These are phyloP conservation scores for Labia minor DNA, from an alignment of 2,888 invertebrate species.

Conservation along the genomic window DNA sequence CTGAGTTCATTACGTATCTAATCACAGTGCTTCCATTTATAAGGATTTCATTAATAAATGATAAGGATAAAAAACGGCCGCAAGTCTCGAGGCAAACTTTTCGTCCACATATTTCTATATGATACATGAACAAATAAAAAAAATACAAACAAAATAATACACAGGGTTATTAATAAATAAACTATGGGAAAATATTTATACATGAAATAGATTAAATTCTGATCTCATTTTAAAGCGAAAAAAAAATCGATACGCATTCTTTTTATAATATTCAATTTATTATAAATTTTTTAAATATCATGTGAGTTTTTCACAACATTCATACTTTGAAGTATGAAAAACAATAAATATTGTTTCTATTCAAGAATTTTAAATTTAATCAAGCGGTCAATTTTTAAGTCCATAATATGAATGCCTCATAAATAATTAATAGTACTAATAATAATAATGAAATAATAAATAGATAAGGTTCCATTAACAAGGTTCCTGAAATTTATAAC, in stretches of 20 bases:
- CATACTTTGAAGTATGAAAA: too few relatives aligned
- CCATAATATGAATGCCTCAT: not conserved
- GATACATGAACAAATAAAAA: not conserved
- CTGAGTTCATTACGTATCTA: not conserved
- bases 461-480: not conserved
- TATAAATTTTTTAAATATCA: too few relatives aligned
- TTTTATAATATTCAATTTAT: not conserved
- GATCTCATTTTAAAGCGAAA: slow-evolving; percentile 1
- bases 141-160: not conserved
- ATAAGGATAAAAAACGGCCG: not conserved
- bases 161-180: not conserved
- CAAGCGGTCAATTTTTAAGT: not conserved
- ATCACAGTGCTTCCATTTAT: slow-evolving; percentile 5
- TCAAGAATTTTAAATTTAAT: too few relatives aligned
- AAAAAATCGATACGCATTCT: not conserved
- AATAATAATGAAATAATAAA: too few relatives aligned
- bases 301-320: too few relatives aligned
- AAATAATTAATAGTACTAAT: too few relatives aligned
- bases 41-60: not conserved
- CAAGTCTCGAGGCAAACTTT: not conserved
- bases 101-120: not conserved
- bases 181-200: not conserved
- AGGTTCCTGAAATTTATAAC: not conserved
- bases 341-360: too few relatives aligned
- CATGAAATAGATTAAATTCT: not conserved